Percentiles rank a stretch among this genome's conserved stretches.
Evolutionary conservation across 2,113 vertebrate species (phyloP).

Genomic region (Calyptomena viridis): DNA sequence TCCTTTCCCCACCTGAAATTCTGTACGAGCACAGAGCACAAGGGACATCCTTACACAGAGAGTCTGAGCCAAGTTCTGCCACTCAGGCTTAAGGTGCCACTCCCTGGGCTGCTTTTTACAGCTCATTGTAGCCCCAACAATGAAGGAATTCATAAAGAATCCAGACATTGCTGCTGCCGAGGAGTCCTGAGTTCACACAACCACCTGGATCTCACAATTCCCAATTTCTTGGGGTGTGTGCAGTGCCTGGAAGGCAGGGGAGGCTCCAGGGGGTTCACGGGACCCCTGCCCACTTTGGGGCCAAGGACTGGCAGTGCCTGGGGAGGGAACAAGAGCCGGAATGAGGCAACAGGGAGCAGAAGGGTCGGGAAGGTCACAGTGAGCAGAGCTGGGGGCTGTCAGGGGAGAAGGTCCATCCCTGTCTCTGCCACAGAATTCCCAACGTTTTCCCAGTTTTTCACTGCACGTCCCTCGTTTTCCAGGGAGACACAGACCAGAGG

Average conservation of each 20-base stretch:
- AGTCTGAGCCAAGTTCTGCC: not conserved
- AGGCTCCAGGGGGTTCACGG: not conserved
- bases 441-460: not conserved
- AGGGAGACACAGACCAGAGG: not conserved
- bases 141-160: not conserved
- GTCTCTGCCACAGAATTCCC: not conserved
- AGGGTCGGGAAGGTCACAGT: rapidly evolving
- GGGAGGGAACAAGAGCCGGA: not conserved
- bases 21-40: not conserved
- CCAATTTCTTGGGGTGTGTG: not conserved
- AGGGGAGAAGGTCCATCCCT: no score
- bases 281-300: not conserved
- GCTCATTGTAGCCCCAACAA: not conserved
- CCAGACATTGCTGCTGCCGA: rapidly evolving
- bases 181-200: not conserved
- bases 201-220: rapidly evolving
- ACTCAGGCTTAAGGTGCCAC: not conserved
- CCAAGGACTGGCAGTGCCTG: not conserved
- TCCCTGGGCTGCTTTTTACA: not conserved
- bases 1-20: rapidly evolving
- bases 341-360: not conserved
- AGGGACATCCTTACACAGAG: not conserved
- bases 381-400: rapidly evolving
- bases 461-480: not conserved
- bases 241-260: not conserved